phyloP scores from a whole-genome alignment of 2,113 vertebrate genomes.

The Salvator merianae region DNA sequence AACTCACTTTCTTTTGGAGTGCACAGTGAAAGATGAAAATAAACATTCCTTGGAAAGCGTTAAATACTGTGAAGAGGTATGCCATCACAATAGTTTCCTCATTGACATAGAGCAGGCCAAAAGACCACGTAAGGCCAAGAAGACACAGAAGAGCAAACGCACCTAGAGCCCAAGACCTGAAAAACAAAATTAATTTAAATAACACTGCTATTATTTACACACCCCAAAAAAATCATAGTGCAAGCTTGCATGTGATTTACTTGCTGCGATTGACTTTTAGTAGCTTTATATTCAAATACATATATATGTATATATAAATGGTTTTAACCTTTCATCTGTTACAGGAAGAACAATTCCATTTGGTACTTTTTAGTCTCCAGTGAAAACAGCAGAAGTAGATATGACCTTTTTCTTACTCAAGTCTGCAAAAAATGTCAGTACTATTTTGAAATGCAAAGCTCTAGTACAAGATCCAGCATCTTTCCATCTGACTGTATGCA shows the following conservation, averaged over 20 bases:
- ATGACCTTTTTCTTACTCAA: constrained; percentile 73
- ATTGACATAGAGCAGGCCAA: constrained; percentile 95
- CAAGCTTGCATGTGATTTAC: constrained; percentile 68
- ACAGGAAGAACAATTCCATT: constrained; percentile 74
- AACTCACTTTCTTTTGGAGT: constrained; percentile 97
- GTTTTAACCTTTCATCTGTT: constrained; percentile 76
- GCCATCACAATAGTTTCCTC: constrained; percentile 96
- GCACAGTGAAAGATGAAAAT: constrained; percentile 99
- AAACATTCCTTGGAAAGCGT: constrained; percentile 98
- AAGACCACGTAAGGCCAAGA: constrained; percentile 96
- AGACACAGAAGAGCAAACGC: constrained; percentile 95
- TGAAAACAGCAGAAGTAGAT: constrained; percentile 74
- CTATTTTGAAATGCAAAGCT: constrained; percentile 72
- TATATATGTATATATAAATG: constrained; percentile 72
- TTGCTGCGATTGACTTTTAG: constrained; percentile 74
- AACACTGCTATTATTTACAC: constrained; percentile 43
- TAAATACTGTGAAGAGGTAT: constrained; percentile 99
- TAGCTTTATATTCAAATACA: constrained; percentile 76
- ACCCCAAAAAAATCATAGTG: not conserved
- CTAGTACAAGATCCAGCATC: constrained; percentile 59
- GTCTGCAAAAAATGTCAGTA: constrained; percentile 67
- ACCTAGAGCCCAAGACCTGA: constrained; percentile 97
- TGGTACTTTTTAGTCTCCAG: constrained; percentile 71
- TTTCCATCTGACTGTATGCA: constrained; percentile 58
- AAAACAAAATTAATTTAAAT: constrained; percentile 72